Evolutionary conservation across 2,113 vertebrate genomes (phyloP), one percentile per base, ranked within the genome.

Genomic region (Sula dactylatra): DNA sequence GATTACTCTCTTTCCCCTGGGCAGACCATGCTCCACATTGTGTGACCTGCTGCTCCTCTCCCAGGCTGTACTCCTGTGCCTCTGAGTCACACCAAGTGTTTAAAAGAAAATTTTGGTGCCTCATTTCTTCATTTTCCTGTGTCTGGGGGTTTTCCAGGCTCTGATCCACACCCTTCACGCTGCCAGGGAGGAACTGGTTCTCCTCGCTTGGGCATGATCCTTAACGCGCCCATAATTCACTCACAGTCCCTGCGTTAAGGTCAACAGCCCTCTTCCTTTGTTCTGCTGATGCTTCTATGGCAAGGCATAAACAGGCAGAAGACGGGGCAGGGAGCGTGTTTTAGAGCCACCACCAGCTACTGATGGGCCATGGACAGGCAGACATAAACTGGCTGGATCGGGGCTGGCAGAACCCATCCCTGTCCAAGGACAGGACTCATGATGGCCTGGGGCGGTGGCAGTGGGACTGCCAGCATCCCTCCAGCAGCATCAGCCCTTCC

Each of bases 141-240:
- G 62, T 82, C 47, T 85, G 73, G 84, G 86, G 90, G 44, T 59
- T 96, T 97, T 96, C 95, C 93, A 95, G 73, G 40, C 65, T 66
- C 72, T 36, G 16, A 79, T 89, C 80, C 89, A 92, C 94, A 55
- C 86, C 72, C 86, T 89, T 56, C 32, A 14, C 0, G 0, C 52
- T 79, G 64, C 6, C 45, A 52, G 4, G 14, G 78, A 4, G 18
- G 54, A 94, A 76, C 77, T 89, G 19, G 3, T 82, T 86, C 64
- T 78, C 83, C 80, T 88, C 2, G 20, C 85, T 61, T 24, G 52
- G 44, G 47, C 58, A 72, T 34, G 72, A 77, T 81, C 65, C 31
- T 87, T 25, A 44, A 40, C 1, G 4, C 79, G 92, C 55, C 80
- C 5, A 0, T 20, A 26, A 45, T 25, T 54, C 70, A 2, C 59